phyloP scores from a whole-genome alignment of 1,140 invertebrate genomes.

The Drosophila sucinea region DNA sequence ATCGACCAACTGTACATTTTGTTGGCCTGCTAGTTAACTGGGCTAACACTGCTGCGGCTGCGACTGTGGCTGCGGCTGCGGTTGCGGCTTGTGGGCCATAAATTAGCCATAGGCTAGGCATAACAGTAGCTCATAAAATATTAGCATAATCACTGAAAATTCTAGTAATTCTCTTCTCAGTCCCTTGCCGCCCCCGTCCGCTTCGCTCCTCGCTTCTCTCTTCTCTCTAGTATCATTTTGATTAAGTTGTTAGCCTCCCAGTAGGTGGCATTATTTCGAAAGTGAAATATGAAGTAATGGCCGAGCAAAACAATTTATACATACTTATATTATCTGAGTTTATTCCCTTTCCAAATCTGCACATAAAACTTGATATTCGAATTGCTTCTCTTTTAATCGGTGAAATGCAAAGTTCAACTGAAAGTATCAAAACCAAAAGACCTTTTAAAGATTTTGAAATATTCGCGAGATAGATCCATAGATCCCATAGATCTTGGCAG shows the following conservation, averaged over 20 bases:
- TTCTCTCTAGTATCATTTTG: constrained; percentile 2
- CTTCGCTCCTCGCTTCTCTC: not conserved
- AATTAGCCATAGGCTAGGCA: constrained; percentile 45
- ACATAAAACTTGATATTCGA: too few relatives aligned
- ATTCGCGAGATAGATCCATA: too few relatives aligned
- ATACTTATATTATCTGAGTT: too few relatives aligned
- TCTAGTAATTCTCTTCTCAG: constrained; percentile 23
- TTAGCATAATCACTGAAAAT: constrained; percentile 69
- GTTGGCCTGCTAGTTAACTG: constrained; percentile 58
- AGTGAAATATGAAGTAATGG: constrained; percentile 34
- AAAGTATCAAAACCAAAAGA: too few relatives aligned
- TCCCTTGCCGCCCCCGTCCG: not conserved
- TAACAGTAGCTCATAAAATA: constrained; percentile 76
- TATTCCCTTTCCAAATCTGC: too few relatives aligned
- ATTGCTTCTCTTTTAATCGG: too few relatives aligned
- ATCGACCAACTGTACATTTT: constrained; percentile 33
- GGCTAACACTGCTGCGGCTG: constrained; percentile 43
- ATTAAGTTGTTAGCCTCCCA: constrained; percentile 52
- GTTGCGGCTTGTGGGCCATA: constrained; percentile 24
- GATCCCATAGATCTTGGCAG: too few relatives aligned
- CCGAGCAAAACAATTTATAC: not conserved
- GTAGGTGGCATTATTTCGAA: constrained; percentile 36
- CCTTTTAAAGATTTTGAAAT: too few relatives aligned
- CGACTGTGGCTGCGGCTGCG: not conserved
- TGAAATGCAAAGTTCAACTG: too few relatives aligned